Conservation (phyloP, 1,140 invertebrate genomes). For the Aricia agestis region DNA sequence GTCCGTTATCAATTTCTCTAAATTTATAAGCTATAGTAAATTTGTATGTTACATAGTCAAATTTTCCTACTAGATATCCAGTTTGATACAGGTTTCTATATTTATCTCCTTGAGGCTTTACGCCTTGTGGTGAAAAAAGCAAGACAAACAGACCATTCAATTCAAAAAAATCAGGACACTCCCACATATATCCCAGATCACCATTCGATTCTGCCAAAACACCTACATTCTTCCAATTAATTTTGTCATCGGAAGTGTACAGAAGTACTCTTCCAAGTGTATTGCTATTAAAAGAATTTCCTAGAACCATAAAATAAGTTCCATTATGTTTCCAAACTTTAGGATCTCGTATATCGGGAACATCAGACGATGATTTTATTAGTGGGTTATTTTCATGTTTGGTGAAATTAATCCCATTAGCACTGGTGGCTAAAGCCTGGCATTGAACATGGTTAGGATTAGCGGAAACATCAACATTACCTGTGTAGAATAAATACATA, state of each 20-base stretch:
- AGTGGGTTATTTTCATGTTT: conserved; percentile 58
- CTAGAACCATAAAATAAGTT: conserved; percentile 61
- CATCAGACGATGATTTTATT: conserved; percentile 39
- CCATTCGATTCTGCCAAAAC: conserved; percentile 52
- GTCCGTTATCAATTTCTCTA: conserved; percentile 60
- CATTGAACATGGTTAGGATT: conserved; percentile 40
- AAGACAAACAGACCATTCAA: conserved; percentile 51
- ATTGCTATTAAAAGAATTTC: conserved; percentile 47
- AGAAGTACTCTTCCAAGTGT: conserved; percentile 53
- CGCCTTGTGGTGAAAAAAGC: conserved; percentile 64
- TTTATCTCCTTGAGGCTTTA: conserved; percentile 52
- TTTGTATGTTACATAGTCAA: conserved; percentile 45
- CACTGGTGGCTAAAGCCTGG: conserved; percentile 49
- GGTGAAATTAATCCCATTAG: conserved; percentile 45
- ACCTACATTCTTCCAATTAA: conserved; percentile 48
- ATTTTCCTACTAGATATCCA: conserved; percentile 58
- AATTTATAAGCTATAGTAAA: conserved; percentile 48
- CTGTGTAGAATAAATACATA: conserved; percentile 64
- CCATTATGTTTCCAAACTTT: conserved; percentile 62
- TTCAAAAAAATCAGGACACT: conserved; percentile 65
- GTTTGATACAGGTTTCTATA: conserved; percentile 65
- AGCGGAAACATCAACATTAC: conserved; percentile 43
- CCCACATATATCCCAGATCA: conserved; percentile 57
- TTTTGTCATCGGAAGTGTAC: conserved; percentile 49
- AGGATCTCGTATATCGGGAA: conserved; percentile 61